Percentiles rank a stretch among this genome's conserved stretches.
Evolutionary conservation across 2,888 invertebrate genomes (phyloP).

Genomic region (Cephus rjabovi): DNA sequence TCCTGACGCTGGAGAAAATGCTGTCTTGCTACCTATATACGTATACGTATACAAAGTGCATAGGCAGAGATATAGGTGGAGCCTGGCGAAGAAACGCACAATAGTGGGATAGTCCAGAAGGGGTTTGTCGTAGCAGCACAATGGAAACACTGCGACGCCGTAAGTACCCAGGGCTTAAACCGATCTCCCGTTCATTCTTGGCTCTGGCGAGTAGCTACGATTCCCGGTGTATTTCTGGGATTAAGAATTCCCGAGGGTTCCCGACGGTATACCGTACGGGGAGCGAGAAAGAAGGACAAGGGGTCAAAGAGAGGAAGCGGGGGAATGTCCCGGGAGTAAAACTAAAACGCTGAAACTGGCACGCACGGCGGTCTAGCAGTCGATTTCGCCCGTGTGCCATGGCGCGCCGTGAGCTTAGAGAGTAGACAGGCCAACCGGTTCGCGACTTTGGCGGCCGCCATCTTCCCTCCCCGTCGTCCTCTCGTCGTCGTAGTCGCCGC

Average conservation of each 20-base stretch:
- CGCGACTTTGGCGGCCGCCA: conserved; percentile 61
- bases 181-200: conserved; percentile 12
- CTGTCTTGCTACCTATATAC: background rate
- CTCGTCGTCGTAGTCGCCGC: conserved; percentile 42
- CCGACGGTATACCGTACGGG: background rate
- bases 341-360: background rate
- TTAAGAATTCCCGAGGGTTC: conserved; percentile 34
- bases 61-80: background rate
- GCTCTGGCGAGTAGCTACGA: conserved; percentile 5
- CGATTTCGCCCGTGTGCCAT: conserved; percentile 28
- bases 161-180: conserved; percentile 50
- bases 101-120: conserved; percentile 12
- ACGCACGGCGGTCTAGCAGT: background rate
- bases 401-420: conserved; percentile 50
- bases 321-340: background rate
- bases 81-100: background rate
- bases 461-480: conserved; percentile 53
- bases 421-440: conserved; percentile 62
- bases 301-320: background rate
- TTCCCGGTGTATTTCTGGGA: conserved; percentile 36
- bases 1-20: background rate
- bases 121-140: conserved; percentile 48
- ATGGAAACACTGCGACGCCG: conserved; percentile 52
- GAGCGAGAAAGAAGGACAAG: background rate
- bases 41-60: background rate